Evolutionary conservation across 1,140 invertebrate genomes (phyloP).

Genomic region (Drosophila subpulchrella): DNA sequence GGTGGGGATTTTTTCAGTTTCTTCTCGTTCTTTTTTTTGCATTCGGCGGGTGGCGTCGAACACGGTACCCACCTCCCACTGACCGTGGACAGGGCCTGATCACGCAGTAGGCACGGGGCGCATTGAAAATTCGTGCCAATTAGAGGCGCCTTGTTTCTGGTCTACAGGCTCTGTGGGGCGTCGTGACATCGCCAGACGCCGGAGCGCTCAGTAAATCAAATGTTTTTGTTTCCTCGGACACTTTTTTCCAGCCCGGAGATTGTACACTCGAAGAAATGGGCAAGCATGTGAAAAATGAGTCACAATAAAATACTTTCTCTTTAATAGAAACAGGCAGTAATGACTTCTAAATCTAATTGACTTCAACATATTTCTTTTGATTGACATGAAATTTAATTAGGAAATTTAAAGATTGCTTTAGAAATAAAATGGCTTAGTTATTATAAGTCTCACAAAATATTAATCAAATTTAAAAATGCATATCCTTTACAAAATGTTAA

Average conservation of each 20-base stretch:
- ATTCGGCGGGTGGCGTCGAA: background rate
- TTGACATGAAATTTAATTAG: too few relatives aligned
- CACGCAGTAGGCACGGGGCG: constrained; percentile 26
- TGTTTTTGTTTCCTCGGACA: constrained; percentile 52
- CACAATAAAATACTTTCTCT: too few relatives aligned
- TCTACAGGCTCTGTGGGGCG: constrained; percentile 45
- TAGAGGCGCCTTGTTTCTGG: constrained; percentile 66
- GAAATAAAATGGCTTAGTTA: too few relatives aligned
- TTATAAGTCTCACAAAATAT: too few relatives aligned
- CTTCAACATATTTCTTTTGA: too few relatives aligned
- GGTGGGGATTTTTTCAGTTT: background rate
- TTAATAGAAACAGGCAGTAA: too few relatives aligned
- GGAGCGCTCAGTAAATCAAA: constrained; percentile 62
- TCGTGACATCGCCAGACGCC: constrained; percentile 54
- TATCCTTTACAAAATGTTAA: too few relatives aligned
- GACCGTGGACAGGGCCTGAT: constrained; percentile 31
- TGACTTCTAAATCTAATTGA: too few relatives aligned
- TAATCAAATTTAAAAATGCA: too few relatives aligned
- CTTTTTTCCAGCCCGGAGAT: constrained; percentile 4
- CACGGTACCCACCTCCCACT: constrained; percentile 15
- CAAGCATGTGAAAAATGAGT: too few relatives aligned
- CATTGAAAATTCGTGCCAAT: constrained; percentile 74
- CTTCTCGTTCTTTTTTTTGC: background rate
- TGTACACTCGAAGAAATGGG: background rate
- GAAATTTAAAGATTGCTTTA: too few relatives aligned